Evolutionary conservation across 2,888 invertebrate genomes (phyloP).

Genomic region (Anoplius nigerrimus): DNA sequence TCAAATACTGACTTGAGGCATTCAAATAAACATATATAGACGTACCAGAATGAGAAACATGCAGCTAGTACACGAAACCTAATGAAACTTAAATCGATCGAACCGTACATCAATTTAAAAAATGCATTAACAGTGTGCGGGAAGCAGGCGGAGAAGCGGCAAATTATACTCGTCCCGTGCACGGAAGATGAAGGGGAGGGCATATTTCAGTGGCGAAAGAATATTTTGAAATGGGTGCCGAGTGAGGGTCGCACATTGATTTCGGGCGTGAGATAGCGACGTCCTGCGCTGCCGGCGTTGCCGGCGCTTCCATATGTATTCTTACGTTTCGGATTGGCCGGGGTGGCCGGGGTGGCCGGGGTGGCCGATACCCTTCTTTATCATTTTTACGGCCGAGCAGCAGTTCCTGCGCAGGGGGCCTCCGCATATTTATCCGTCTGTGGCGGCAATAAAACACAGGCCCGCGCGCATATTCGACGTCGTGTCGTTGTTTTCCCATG

Average conservation of each 20-base stretch:
- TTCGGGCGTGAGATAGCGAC: constrained; percentile 15
- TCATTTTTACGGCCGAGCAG: constrained; percentile 71
- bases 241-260: constrained; percentile 37
- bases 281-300: constrained; percentile 37
- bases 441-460: constrained; percentile 69
- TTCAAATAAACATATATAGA: too few species aligned
- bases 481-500: constrained; percentile 34
- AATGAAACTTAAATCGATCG: too few species aligned
- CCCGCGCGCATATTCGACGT: constrained; percentile 52
- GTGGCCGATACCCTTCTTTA: constrained; percentile 69
- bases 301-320: constrained; percentile 64
- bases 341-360: constrained; percentile 61
- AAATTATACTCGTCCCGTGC: too few species aligned
- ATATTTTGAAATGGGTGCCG: constrained; percentile 3
- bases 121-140: too few species aligned
- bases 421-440: constrained; percentile 66
- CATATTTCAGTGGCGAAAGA: not conserved
- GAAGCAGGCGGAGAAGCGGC: too few species aligned
- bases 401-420: constrained; percentile 66
- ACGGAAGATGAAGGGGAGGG: too few species aligned
- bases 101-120: too few species aligned
- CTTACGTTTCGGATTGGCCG: constrained; percentile 60
- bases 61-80: too few species aligned
- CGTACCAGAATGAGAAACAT: too few species aligned
- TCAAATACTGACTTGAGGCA: too few species aligned